Base-by-base conservation (phyloP, 92 coral and sea anemone genomes). In the Umimayanthus kanabou region DNA sequence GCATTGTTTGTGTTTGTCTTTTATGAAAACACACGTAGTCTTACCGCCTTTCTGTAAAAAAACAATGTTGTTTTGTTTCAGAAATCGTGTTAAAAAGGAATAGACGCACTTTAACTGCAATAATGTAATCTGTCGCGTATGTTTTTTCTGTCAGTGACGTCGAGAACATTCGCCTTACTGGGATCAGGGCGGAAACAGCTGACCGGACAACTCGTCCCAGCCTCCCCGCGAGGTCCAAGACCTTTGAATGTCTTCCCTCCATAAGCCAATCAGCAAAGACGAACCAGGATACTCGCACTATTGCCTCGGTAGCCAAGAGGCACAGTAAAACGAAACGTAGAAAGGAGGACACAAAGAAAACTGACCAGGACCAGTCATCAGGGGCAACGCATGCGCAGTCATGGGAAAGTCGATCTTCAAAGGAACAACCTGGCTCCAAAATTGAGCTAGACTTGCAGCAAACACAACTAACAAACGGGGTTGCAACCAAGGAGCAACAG, bases 101-200 rank as follows among this genome's bases (percentile, higher is more conserved):
- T 43, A 43, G 49, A 43, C 49, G 49, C 5, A 43, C 49, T 43
- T 43, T 43, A 43, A 43, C 49, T 43, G 49, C 49, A 43, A 43
- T 43, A 43, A 43, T 43, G 49, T 43, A 43, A 43, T 43, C 49
- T 43, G 49, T 43, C 49, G 49, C 49, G 49, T 43, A 43, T 43
- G 49, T 43, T 43, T 43, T 43, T 43, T 43, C 49, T 43, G 49
- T 43, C 49, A 43, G 49, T 80, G 95, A 89, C 49, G 84, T 89
- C 0, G 88, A 89, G 88, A 89, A 86, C 57, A 89, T 94, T 58
- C 92, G 96, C 80, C 90, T 93, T 55, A 93, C 96, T 69, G 98
- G 98, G 0, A 93, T 79, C 74, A 89, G 94, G 74, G 66, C 94
- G 9, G 94, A 85, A 49, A 49, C 88, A 15, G 79, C 85, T 4